Percentiles rank a stretch among this genome's conserved stretches.
phyloP scores from a whole-genome alignment of 2,113 vertebrate species.

The Pholis gunnellus region DNA sequence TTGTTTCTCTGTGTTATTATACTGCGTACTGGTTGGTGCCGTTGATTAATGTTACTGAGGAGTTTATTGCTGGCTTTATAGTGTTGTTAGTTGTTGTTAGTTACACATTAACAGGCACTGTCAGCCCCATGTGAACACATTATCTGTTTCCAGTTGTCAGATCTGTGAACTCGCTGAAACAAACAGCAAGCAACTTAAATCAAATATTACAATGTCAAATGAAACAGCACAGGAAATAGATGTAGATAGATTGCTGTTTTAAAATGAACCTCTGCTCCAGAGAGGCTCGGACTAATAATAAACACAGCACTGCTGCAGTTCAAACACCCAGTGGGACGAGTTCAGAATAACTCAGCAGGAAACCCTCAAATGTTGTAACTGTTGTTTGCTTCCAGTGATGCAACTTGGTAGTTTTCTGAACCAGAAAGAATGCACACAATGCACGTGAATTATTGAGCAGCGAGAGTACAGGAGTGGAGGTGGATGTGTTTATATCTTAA shows the following conservation, averaged over 20 bases:
- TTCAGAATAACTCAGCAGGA: neutral
- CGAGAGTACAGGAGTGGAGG: too few relatives aligned
- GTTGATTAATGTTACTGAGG: neutral
- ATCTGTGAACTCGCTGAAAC: neutral
- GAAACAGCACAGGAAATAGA: neutral
- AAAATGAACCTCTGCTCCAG: neutral
- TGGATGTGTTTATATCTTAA: too few relatives aligned
- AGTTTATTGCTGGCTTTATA: neutral
- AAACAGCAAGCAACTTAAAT: neutral
- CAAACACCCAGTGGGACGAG: neutral
- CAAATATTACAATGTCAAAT: neutral
- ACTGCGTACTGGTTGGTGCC: neutral
- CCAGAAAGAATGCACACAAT: too few relatives aligned
- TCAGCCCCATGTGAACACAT: neutral
- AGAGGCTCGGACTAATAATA: neutral
- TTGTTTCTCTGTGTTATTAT: neutral
- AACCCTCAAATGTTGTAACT: conserved; percentile 1
- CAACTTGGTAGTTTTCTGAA: neutral
- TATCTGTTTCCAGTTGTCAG: neutral
- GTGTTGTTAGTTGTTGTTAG: neutral
- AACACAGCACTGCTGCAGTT: neutral
- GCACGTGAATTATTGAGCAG: too few relatives aligned
- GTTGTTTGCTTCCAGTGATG: neutral
- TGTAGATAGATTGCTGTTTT: neutral
- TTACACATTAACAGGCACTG: conserved; percentile 28